Base-by-base conservation (phyloP, 2,113 vertebrate species). In the Coptodon bakossiorum region DNA sequence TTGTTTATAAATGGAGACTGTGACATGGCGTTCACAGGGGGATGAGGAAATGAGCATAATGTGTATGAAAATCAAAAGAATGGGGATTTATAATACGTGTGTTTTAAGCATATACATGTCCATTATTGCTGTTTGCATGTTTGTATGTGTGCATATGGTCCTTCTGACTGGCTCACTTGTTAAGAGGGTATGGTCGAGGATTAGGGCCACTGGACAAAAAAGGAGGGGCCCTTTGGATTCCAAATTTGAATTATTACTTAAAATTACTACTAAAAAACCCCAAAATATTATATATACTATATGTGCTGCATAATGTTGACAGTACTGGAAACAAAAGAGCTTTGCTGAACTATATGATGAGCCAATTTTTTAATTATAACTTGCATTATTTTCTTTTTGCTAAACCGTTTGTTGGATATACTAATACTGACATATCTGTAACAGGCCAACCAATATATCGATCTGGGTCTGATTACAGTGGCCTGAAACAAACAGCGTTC, bases 181-280 rank as follows among this genome's bases (percentile, higher is more conserved):
- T 1, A 66, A 66, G 17, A 3, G 5, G 16, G 59, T 63, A 4
- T 10, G 29, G 16, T 19, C 0, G 3, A 63, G 59, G 59, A 63
- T 63, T 63, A 63, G 5, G 59, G 9, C 31, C 17, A 12, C 59
- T 63, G 31, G 59, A 63, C 17, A 36, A 63, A 63, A 63, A 63
- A 63, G 59, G 59, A 36, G 3, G 0, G 4, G 17, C n/a, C 6
- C 17, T 36, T 1, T 3, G 31, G 59, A 63, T 53, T 45, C 43
- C 43, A 45, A 45, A 13, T 29, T 63, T 36, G 6, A 63, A 63
- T 63, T 36, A 36, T 63, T 63, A 63, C 29, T 63, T 63, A 4
- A 63, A 63, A 63, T 63, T 63, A 63, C n/a, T n/a, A 3, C 31
- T 36, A 11, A 63, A 63, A 3, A 0, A 0, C 5, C 5, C 52